A percentile compares a stretch with the other conserved stretches of the same genome.
phyloP scores from a whole-genome alignment of 1,140 invertebrate genomes.

The Rhyacophila brunnea region DNA sequence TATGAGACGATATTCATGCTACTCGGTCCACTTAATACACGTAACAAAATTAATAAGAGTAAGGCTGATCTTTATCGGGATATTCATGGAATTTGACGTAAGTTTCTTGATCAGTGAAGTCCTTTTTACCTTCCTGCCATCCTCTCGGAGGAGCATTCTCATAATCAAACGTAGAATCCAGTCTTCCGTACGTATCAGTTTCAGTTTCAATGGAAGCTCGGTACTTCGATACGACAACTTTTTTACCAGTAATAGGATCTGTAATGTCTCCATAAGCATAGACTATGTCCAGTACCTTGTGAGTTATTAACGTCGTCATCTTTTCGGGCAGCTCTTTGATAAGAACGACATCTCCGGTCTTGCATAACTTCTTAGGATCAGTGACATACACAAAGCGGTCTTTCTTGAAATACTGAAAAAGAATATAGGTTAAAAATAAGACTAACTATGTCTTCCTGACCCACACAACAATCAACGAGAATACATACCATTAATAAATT shows the following conservation, averaged over 20 bases:
- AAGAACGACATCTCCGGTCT: constrained; percentile 78
- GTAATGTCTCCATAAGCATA: constrained; percentile 79
- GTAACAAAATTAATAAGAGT: constrained; percentile 43
- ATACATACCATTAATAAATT: constrained; percentile 64
- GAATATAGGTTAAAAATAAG: constrained; percentile 21
- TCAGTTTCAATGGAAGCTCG: constrained; percentile 71
- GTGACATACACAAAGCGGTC: constrained; percentile 69
- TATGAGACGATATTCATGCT: too few species aligned
- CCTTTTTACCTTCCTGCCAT: constrained; percentile 75
- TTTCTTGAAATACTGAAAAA: constrained; percentile 74
- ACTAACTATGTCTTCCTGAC: neutral
- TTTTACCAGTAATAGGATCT: constrained; percentile 80
- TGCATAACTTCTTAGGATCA: constrained; percentile 74
- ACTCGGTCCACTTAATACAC: neutral
- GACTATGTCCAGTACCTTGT: constrained; percentile 75
- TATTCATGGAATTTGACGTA: constrained; percentile 75
- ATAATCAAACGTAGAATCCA: constrained; percentile 69
- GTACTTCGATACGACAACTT: constrained; percentile 67
- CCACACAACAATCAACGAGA: neutral
- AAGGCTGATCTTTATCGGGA: constrained; percentile 65
- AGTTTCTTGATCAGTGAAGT: constrained; percentile 73
- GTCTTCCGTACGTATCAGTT: constrained; percentile 69
- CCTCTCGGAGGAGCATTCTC: constrained; percentile 74
- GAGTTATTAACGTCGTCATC: constrained; percentile 73
- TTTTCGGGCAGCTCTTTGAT: constrained; percentile 70